Base-by-base conservation (phyloP, 2,797 vertebrate species). In the Bradypodion ventrale region DNA sequence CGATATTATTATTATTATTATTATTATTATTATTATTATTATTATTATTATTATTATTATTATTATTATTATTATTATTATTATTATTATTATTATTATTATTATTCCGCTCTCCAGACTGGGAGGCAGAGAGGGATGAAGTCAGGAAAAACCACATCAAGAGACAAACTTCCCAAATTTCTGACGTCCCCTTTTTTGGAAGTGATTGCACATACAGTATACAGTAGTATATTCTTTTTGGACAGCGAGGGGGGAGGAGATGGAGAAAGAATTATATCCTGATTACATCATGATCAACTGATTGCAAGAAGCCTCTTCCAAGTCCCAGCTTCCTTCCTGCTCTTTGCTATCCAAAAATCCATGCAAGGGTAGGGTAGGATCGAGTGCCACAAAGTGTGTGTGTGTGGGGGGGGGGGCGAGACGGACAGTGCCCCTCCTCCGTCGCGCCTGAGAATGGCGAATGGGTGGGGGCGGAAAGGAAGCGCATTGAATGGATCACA, bases 281-380 rank as follows among this genome's bases (percentile, higher is more conserved):
- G 52, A 75, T 87, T 83, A 77, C 77, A 80, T 80, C 65, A 84
- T 80, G 77, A 87, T 65, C 79, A 87, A 76, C 52, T 83, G 72
- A 40, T 23, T 80, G 77, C 63, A 52, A 76, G 73, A 72, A n/a
- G 23, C 77, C 29, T 79, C 83, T 84, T 78, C 83, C 21, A 37
- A 75, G 40, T 59, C 40, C 70, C 70, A 69, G 68, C 72, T 85
- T 85, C 78, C 72, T 85, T 85, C 78, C 72, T 76, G 84, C 68
- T 74, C 56, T n/a, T 27, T 62, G 76, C 69, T 60, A 29, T n/a
- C 42, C 72, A 63, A n/a, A n/a, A n/a, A 69, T 35, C 44, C 72
- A 52, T 32, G 82, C 82, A 56, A 60, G 23, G 74, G 27, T 44
- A 60, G 23, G 74, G 27, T 44, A 32, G 65, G 13, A 37, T n/a